A percentile compares a stretch with the other conserved stretches of the same genome.
Evolutionary conservation across 2,113 vertebrate species (phyloP).

Genomic region (Pungitius pungitius): DNA sequence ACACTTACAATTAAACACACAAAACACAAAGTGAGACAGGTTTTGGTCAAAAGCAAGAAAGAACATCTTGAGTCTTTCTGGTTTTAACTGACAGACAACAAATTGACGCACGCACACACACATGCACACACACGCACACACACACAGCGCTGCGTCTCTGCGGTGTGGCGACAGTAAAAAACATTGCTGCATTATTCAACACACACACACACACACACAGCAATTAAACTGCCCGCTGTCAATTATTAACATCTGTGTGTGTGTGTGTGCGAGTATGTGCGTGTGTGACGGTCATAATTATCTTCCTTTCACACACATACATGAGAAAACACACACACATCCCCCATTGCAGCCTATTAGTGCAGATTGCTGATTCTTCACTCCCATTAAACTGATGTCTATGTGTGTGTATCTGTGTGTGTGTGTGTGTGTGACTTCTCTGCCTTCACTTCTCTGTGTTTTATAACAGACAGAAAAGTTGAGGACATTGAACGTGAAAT

Average conservation of each 20-base stretch:
- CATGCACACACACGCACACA: conserved; percentile 25
- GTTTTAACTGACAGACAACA: conserved; percentile 69
- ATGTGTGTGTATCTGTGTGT: conserved; percentile 9
- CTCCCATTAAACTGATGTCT: conserved; percentile 21
- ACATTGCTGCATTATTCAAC: conserved; percentile 65
- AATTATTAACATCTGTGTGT: conserved; percentile 63
- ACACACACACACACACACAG: conserved; percentile 54
- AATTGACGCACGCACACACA: conserved; percentile 58
- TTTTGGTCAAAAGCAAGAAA: conserved; percentile 36
- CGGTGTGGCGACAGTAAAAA: conserved; percentile 60
- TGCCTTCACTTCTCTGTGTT: conserved; percentile 29
- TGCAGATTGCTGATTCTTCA: conserved; percentile 31
- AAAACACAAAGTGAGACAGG: conserved; percentile 7
- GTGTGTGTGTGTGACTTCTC: conserved; percentile 17
- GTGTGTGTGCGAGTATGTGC: conserved; percentile 6
- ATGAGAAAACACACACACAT: conserved; percentile 24
- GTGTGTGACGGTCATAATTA: conserved; percentile 17
- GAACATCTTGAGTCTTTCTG: conserved; percentile 68
- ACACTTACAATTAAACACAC: conserved; percentile 25
- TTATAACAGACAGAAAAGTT: conserved; percentile 30
- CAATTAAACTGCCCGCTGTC: conserved; percentile 65
- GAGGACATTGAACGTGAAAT: neutral
- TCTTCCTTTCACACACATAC: conserved; percentile 30
- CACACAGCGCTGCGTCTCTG: conserved; percentile 21
- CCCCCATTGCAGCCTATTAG: conserved; percentile 31